A percentile compares a stretch with the other conserved stretches of the same genome.
Evolutionary conservation across 2,888 invertebrate genomes (phyloP).

Genomic region (Drosophila siamana): DNA sequence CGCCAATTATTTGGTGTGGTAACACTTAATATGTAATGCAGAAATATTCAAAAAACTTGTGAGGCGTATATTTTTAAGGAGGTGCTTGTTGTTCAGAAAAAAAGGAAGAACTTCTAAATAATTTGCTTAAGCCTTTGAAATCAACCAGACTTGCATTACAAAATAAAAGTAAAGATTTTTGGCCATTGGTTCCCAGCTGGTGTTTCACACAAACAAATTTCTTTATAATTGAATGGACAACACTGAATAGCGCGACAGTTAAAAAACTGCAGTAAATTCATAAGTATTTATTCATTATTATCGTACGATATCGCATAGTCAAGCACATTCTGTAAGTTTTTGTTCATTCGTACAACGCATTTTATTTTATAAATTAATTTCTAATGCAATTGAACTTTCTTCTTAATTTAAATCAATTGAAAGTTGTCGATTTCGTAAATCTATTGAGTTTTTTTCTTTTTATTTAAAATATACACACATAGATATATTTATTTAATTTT

Average conservation of each 20-base stretch:
- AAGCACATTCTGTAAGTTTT: slow-evolving; percentile 11
- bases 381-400: slow-evolving; percentile 25
- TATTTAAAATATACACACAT: slow-evolving; percentile 45
- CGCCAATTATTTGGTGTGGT: neutral
- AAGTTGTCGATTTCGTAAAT: slow-evolving; percentile 38
- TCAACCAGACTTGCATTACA: too few species aligned
- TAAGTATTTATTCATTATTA: slow-evolving; percentile 9
- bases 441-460: slow-evolving; percentile 31
- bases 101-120: neutral
- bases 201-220: neutral
- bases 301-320: neutral
- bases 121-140: neutral
- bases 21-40: neutral
- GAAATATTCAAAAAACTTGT: neutral
- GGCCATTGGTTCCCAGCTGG: neutral
- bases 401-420: slow-evolving; percentile 41
- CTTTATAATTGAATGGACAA: neutral
- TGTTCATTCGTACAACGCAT: slow-evolving; percentile 13
- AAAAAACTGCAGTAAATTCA: neutral
- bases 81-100: neutral
- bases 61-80: neutral
- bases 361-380: slow-evolving; percentile 35
- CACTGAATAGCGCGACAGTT: slow-evolving; percentile 8
- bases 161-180: too few species aligned
- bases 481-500: slow-evolving; percentile 28